Evolutionary conservation across 2,113 vertebrate species (phyloP), one percentile per base, ranked within the genome.

Genomic region (Anas platyrhynchos): DNA sequence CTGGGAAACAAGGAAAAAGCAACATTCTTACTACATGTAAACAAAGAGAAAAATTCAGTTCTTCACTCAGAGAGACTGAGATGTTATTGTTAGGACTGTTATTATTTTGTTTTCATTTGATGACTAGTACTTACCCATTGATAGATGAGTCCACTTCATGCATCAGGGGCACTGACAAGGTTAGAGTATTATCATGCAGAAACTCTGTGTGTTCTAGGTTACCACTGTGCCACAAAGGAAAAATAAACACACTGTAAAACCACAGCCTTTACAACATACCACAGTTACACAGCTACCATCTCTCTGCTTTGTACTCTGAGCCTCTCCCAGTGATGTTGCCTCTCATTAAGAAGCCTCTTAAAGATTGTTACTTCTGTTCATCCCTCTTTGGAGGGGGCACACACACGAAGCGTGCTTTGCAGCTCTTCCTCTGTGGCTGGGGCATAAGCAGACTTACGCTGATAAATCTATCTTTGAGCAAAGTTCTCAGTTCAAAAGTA

Each of bases 91-190:
- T 73, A 72, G 71, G 32, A 79, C 91, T 62, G 27, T 32, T 77
- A 4, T 46, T 81, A 1, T 56, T 62, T 25, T 94, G 27, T 72
- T 89, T 91, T 95, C 46, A 66, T 93, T 85, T 87, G 52, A 23
- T 72, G 71, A 83, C 36, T 79, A 66, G 66, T 89, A 96, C 98
- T 98, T 98, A 99, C 99, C 99, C 99, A 4, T 94, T 99, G 88
- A 99, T 97, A 55, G 99, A 98, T 1, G 99, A 98, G 97, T 99
- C 99, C 44, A 99, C 99, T 96, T 99, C 99, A 21, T 99, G 99
- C 96, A 99, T 97, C 92, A 99, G 96, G 9, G 99, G 98, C 89
- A 99, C 98, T 0, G 96, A 98, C 65, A 99, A 96, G 16, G 96
- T 97, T 87, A 99, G 95, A 58, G n/a, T 97, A 97, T 99, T 99